Percentiles rank a stretch among this genome's conserved stretches.
phyloP scores from a whole-genome alignment of 2,888 invertebrate species.

The Teleogryllus oceanicus region DNA sequence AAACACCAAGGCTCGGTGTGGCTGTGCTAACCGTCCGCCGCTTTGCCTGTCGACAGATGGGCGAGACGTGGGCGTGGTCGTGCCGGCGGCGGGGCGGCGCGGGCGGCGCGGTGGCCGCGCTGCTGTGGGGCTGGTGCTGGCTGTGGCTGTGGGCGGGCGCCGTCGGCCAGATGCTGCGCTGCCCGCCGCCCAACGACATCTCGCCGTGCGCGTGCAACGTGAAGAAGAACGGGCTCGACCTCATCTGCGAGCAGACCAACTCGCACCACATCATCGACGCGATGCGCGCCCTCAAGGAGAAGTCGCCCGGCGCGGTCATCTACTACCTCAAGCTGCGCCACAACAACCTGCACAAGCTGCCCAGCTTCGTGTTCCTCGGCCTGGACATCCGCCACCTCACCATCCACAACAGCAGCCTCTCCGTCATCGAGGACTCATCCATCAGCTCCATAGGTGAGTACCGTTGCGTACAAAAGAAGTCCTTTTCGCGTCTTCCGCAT shows the following conservation, averaged over 20 bases:
- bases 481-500: no score
- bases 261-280: constrained; percentile 72
- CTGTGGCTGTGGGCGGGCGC: constrained; percentile 46
- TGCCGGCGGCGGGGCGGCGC: constrained; percentile 41
- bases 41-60: neutral
- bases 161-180: constrained; percentile 55
- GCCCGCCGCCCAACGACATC: constrained; percentile 71
- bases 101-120: constrained; percentile 43
- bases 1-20: no score
- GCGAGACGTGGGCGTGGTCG: constrained; percentile 12
- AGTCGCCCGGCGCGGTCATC: constrained; percentile 66
- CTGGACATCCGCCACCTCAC: constrained; percentile 84
- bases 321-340: constrained; percentile 85
- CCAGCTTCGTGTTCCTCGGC: constrained; percentile 81
- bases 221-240: constrained; percentile 84
- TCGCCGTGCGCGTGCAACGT: constrained; percentile 78
- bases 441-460: constrained; percentile 78
- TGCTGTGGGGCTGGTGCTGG: constrained; percentile 42
- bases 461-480: neutral
- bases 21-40: no score
- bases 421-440: constrained; percentile 81
- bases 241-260: constrained; percentile 84
- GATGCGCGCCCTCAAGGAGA: constrained; percentile 77
- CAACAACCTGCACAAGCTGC: constrained; percentile 78
- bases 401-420: constrained; percentile 83